Evolutionary conservation across 2,888 invertebrate genomes (phyloP).

Genomic region (Epirrita christyi): DNA sequence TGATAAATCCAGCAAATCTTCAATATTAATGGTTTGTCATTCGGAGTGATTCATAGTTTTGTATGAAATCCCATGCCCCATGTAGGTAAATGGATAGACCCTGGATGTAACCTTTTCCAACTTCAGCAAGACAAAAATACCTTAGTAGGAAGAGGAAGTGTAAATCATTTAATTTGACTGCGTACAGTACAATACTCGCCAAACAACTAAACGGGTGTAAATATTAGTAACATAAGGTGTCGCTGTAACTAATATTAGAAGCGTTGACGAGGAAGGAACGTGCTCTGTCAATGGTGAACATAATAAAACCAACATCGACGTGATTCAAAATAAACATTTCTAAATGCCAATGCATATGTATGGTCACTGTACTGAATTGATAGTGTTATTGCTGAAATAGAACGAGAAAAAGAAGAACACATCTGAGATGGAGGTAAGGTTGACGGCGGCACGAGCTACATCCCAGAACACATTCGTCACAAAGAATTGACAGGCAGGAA

Average conservation of each 20-base stretch:
- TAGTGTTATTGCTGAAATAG: no score
- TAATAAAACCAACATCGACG: background rate
- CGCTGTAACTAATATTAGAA: background rate
- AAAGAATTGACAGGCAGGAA: conserved; percentile 9
- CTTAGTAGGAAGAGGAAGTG: background rate
- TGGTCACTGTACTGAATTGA: no score
- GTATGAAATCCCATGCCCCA: conserved; percentile 11
- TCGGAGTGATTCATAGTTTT: conserved; percentile 22
- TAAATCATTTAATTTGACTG: no score
- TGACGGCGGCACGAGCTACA: no score
- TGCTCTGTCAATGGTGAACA: background rate
- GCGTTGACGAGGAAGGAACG: background rate
- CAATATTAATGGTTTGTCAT: conserved; percentile 27
- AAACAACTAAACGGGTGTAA: no score
- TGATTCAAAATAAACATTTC: background rate
- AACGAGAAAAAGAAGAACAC: no score
- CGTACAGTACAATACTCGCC: no score
- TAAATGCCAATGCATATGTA: background rate
- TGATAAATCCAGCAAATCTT: conserved; percentile 27
- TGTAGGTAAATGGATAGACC: conserved; percentile 9
- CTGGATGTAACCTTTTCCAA: background rate
- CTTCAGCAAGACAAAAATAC: background rate
- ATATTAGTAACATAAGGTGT: background rate
- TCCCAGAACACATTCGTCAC: background rate
- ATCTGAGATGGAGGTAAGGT: no score